These are phyloP conservation scores for Troides oblongomaculatus DNA, from an alignment of 2,888 invertebrate species.

Conservation along the genomic window DNA sequence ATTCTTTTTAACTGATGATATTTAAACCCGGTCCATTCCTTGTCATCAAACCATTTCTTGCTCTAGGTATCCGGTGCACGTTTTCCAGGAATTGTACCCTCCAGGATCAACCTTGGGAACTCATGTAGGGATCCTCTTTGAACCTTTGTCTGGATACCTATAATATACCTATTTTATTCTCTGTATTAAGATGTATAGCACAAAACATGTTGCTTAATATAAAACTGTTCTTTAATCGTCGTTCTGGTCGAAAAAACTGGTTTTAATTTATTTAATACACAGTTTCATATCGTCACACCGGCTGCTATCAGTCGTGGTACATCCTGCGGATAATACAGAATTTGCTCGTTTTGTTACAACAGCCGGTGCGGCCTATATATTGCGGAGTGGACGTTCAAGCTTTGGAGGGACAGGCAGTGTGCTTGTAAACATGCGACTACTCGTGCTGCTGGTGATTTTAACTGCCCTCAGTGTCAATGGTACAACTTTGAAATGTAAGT, in stretches of 20 bases:
- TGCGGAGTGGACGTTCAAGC: constrained; percentile 27
- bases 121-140: too few relatives aligned
- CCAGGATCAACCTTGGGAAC: background rate
- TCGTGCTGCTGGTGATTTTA: constrained; percentile 41
- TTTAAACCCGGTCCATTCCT: too few relatives aligned
- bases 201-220: background rate
- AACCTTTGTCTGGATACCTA: too few relatives aligned
- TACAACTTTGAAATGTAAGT: constrained; percentile 38
- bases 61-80: too few relatives aligned
- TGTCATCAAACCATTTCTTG: too few relatives aligned
- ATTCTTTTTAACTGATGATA: too few relatives aligned
- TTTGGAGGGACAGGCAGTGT: constrained; percentile 21
- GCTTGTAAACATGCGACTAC: constrained; percentile 44
- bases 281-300: background rate
- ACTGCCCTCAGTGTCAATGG: constrained; percentile 38
- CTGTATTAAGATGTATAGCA: background rate
- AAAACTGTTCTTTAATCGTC: background rate
- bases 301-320: constrained; percentile 48
- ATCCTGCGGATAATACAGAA: constrained; percentile 60
- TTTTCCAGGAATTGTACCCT: too few relatives aligned
- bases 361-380: constrained; percentile 43
- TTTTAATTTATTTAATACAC: constrained; percentile 4
- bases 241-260: constrained; percentile 5
- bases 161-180: background rate
- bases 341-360: constrained; percentile 35